Evolutionary conservation across 2,113 vertebrate species (phyloP).

Genomic region (Pelodiscus sinensis): DNA sequence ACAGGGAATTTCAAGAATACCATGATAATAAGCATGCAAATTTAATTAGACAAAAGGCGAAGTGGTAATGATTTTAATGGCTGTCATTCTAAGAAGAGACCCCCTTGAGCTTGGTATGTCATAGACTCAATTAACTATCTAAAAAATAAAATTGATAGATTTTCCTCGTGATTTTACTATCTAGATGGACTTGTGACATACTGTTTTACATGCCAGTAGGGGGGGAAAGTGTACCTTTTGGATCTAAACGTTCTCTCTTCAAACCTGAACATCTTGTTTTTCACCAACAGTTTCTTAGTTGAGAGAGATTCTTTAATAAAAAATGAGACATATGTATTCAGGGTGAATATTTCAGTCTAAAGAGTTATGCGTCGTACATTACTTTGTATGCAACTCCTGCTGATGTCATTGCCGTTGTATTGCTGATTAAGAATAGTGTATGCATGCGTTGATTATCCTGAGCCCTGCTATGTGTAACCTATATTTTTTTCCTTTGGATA

Average conservation of each 20-base stretch:
- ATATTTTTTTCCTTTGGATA: neutral
- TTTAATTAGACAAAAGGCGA: neutral
- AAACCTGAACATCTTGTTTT: neutral
- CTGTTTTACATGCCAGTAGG: neutral
- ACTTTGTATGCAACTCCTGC: neutral
- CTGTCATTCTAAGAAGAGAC: neutral
- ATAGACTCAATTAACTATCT: neutral
- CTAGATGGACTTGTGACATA: neutral
- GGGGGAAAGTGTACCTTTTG: neutral
- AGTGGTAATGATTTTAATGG: neutral
- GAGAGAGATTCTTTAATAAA: neutral
- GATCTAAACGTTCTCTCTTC: neutral
- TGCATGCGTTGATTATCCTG: neutral
- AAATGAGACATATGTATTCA: neutral
- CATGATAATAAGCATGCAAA: neutral
- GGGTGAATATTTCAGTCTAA: neutral
- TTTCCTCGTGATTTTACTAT: neutral
- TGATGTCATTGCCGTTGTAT: neutral
- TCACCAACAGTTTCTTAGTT: neutral
- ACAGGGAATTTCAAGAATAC: rapidly evolving
- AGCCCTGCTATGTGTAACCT: neutral
- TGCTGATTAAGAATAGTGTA: neutral
- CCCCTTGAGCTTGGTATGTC: neutral
- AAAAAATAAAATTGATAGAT: neutral
- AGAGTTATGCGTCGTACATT: neutral